phyloP scores from a whole-genome alignment of 2,113 vertebrate genomes.

The Capreolus pygargus region DNA sequence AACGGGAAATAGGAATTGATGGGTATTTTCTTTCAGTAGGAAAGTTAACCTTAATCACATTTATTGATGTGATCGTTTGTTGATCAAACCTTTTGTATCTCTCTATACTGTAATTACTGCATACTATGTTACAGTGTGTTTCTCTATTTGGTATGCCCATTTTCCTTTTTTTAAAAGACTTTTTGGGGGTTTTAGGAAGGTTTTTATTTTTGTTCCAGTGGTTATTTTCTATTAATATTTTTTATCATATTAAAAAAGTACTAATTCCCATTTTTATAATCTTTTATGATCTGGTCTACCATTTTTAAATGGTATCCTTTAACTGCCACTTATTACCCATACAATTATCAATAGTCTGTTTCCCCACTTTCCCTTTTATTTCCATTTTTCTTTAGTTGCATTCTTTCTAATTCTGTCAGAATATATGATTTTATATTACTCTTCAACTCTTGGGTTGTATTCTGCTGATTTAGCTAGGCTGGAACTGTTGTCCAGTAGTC shows the following conservation, averaged over 20 bases:
- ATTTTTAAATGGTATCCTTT: neutral
- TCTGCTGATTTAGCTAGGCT: neutral
- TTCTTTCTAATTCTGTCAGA: neutral
- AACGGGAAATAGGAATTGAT: neutral
- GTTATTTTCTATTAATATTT: neutral
- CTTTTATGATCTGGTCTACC: neutral
- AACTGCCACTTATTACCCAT: neutral
- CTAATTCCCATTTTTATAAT: neutral
- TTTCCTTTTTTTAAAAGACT: neutral
- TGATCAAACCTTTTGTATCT: neutral
- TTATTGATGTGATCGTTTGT: neutral
- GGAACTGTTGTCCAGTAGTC: neutral
- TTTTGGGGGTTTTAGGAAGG: neutral
- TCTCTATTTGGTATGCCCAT: neutral
- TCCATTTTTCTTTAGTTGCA: neutral
- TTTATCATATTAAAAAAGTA: neutral
- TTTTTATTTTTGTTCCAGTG: neutral
- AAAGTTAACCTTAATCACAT: neutral
- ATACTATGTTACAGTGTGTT: neutral
- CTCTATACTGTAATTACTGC: neutral
- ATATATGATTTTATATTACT: neutral
- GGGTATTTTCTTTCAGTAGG: neutral
- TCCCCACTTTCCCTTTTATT: neutral
- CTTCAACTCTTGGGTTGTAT: neutral
- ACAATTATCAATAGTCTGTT: neutral